These are phyloP conservation scores for Cheilosia pagana DNA, from an alignment of 2,888 invertebrate species.

Conservation along the genomic window DNA sequence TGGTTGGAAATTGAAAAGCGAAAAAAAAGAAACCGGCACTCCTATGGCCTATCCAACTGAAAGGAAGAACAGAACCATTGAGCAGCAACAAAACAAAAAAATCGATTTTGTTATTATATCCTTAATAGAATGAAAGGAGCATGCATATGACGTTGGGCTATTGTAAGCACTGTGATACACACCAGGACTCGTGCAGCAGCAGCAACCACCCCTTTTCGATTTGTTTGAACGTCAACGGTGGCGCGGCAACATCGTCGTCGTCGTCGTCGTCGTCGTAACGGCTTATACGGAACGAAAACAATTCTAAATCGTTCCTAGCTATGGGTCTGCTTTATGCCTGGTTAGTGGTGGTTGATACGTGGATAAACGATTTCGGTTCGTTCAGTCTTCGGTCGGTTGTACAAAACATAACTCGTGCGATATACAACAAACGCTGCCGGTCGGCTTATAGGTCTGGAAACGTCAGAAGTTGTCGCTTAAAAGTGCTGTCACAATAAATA, in stretches of 20 bases:
- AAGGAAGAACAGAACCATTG: constrained; percentile 3
- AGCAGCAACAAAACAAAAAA: constrained; percentile 29
- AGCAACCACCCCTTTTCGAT: constrained; percentile 46
- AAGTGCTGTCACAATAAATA: constrained; percentile 40
- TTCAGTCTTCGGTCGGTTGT: constrained; percentile 70
- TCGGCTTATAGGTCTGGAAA: constrained; percentile 24
- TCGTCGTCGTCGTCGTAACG: constrained; percentile 45
- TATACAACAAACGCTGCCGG: constrained; percentile 18
- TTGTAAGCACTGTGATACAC: constrained; percentile 44
- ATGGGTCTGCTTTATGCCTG: background rate
- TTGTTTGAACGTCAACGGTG: constrained; percentile 59
- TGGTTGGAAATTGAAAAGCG: background rate
- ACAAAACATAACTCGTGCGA: constrained; percentile 61
- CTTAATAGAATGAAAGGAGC: constrained; percentile 48
- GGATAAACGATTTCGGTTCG: constrained; percentile 63
- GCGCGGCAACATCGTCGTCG: constrained; percentile 43
- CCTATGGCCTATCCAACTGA: constrained; percentile 42
- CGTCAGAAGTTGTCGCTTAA: background rate
- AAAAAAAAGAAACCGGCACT: constrained; percentile 61
- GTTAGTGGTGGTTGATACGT: constrained; percentile 54
- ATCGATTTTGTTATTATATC: constrained; percentile 72
- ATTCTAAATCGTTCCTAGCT: constrained; percentile 60
- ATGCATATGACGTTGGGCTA: constrained; percentile 50
- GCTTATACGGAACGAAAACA: constrained; percentile 25
- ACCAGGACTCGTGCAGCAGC: constrained; percentile 40